Evolutionary conservation across 2,888 invertebrate species (phyloP), one percentile per base, ranked within the genome.

Genomic region (Rhyacophila evoluta): DNA sequence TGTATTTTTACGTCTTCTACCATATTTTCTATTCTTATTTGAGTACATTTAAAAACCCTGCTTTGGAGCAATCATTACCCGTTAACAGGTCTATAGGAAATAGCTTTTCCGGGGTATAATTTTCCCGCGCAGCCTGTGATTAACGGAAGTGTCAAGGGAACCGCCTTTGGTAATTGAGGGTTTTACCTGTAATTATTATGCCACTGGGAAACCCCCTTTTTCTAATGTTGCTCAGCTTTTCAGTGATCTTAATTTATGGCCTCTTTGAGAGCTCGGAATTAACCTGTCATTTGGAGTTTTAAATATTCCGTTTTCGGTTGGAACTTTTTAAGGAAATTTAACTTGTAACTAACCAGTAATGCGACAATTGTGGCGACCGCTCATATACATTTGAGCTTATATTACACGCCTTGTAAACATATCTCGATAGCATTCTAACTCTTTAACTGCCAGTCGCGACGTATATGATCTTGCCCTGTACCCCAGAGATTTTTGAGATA

Each of bases 31-130:
- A n/a, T 33, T 33, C 6, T 33, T 33, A 2, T 33, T 33, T 6
- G 2, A 33, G 29, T 4, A 33, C 2, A 55, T 19, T 55, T 55
- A 19, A 55, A 19, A 55, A 55, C 15, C 55, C 12, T 10, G 10
- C 55, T 19, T 55, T 8, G 10, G 15, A 2, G 19, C 25, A 55
- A 55, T 55, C 55, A 55, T 55, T 55, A 55, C 55, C 55, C 55
- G 55, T 55, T 55, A 55, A 55, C 55, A 55, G 55, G 55, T 4
- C 55, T 55, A 55, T 55, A 55, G 55, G 55, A 55, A 55, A 55
- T 25, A 55, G 55, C 55, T 55, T 55, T 55, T 55, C 55, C 55
- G 55, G 55, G 15, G 55, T 55, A 25, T 55, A 55, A 55, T 55
- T 55, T 55, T 55, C 55, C 55, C 15, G 6, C 55, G 55, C 25